A percentile compares a stretch with the other conserved stretches of the same genome.
These are phyloP conservation scores for Dasysyrphus tricinctus DNA, from an alignment of 2,888 invertebrate species.

Conservation along the genomic window DNA sequence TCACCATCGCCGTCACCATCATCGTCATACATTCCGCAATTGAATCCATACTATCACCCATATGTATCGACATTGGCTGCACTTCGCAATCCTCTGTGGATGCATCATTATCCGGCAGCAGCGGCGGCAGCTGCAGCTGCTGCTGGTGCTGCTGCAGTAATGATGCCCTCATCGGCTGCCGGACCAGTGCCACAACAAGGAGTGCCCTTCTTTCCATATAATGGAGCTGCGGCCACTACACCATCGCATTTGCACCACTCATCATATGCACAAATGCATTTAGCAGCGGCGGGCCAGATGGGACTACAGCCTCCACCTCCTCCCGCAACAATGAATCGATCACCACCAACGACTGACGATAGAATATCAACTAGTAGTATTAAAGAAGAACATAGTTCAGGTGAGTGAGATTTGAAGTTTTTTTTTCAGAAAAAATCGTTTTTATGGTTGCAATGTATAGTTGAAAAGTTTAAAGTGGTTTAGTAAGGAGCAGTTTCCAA, in stretches of 20 bases:
- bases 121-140: conserved; percentile 81
- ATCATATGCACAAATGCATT: conserved; percentile 75
- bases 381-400: conserved; percentile 84
- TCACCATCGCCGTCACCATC: conserved; percentile 80
- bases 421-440: not conserved
- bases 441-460: not conserved
- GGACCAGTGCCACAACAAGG: conserved; percentile 82
- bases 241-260: conserved; percentile 75
- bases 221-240: conserved; percentile 80
- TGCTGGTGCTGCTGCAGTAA: conserved; percentile 77
- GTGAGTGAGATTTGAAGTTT: conserved; percentile 75
- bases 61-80: conserved; percentile 83
- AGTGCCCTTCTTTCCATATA: conserved; percentile 82
- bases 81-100: conserved; percentile 84
- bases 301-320: conserved; percentile 69
- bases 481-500: too few relatives aligned
- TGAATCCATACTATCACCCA: conserved; percentile 81
- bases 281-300: conserved; percentile 73
- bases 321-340: conserved; percentile 75
- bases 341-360: conserved; percentile 77
- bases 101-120: conserved; percentile 84
- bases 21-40: conserved; percentile 82
- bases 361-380: conserved; percentile 82
- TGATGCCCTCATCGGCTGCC: conserved; percentile 61
- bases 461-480: too few relatives aligned